Conservation (phyloP, 2,888 invertebrate genomes). For the Cataglyphis cursor region DNA sequence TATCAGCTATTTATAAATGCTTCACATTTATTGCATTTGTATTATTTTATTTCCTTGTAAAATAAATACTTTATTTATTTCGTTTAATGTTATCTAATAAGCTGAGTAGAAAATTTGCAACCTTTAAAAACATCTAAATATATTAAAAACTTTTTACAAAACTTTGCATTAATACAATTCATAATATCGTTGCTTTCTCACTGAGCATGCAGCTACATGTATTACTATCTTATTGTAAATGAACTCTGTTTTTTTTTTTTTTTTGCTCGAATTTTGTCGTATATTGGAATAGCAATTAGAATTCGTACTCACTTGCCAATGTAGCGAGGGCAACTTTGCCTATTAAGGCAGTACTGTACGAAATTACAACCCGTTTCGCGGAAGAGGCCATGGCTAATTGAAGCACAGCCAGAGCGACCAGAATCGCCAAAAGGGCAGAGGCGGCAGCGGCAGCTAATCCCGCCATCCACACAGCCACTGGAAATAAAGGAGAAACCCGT, state of each 20-base stretch:
- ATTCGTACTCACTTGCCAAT: slow-evolving; percentile 90
- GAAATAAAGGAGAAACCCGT: slow-evolving; percentile 66
- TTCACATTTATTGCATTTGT: not conserved
- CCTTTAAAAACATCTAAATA: no score
- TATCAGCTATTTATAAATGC: not conserved
- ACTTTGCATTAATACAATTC: no score
- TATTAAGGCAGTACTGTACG: slow-evolving; percentile 93
- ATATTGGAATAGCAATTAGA: not conserved
- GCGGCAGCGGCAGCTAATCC: slow-evolving; percentile 93
- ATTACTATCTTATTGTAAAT: not conserved
- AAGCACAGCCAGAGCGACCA: slow-evolving; percentile 93
- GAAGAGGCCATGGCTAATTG: slow-evolving; percentile 96
- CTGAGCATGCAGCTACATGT: not conserved
- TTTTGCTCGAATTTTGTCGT: not conserved
- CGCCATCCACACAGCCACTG: slow-evolving; percentile 94
- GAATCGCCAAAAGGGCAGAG: slow-evolving; percentile 91
- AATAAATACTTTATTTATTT: not conserved
- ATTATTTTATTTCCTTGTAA: not conserved
- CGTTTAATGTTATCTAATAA: not conserved
- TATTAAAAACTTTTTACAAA: no score
- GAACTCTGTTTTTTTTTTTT: not conserved
- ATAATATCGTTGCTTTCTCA: not conserved
- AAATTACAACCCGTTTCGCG: slow-evolving; percentile 92
- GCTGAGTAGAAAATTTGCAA: not conserved
- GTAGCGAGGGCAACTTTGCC: slow-evolving; percentile 93